phyloP scores from a whole-genome alignment of 2,113 vertebrate genomes.

The Buteo buteo region DNA sequence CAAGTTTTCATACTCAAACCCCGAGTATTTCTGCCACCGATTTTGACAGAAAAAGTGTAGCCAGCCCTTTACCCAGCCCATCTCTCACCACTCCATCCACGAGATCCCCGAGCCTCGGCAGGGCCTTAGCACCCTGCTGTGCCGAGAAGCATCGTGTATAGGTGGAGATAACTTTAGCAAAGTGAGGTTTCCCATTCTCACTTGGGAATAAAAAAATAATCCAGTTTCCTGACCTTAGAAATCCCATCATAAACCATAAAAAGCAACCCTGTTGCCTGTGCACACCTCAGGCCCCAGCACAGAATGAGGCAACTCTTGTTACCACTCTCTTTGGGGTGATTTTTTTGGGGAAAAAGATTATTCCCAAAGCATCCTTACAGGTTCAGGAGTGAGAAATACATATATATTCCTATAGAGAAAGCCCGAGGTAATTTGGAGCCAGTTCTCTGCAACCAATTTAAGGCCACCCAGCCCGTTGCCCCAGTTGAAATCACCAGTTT shows the following conservation, averaged over 20 bases:
- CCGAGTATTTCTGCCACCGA: background rate
- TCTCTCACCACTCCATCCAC: background rate
- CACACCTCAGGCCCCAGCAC: rapidly evolving
- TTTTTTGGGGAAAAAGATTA: background rate
- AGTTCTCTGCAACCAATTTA: rapidly evolving
- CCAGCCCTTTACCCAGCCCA: background rate
- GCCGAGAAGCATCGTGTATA: rapidly evolving
- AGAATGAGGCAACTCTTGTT: background rate
- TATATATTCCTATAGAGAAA: too few species aligned
- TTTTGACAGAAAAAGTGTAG: background rate
- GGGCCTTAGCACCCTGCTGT: rapidly evolving
- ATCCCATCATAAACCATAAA: background rate
- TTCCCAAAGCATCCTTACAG: background rate
- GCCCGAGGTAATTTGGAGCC: background rate
- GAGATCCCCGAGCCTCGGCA: rapidly evolving
- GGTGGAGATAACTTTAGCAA: background rate
- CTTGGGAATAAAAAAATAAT: background rate
- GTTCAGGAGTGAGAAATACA: background rate
- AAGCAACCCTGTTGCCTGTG: background rate
- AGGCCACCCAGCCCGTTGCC: background rate
- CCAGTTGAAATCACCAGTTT: rapidly evolving
- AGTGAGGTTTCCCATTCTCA: background rate
- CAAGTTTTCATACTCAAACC: slow-evolving; percentile 37
- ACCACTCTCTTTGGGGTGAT: background rate
- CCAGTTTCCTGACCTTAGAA: background rate